Evolutionary conservation across 2,797 vertebrate species (phyloP), one percentile per base, ranked within the genome.

Genomic region (Ptychobarbus kaznakovi): DNA sequence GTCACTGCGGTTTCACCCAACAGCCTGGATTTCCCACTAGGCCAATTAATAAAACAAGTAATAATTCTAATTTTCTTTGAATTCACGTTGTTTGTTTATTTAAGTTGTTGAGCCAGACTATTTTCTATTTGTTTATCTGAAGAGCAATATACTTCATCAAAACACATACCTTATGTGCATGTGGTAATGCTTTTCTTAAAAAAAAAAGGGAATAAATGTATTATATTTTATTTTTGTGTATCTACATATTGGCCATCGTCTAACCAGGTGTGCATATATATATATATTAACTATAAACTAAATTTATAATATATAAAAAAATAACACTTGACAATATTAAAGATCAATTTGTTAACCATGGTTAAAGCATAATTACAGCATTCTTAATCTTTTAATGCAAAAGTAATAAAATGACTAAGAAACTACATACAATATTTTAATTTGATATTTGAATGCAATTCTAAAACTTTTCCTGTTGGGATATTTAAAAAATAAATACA

Each of bases 11-110:
- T 53, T 84, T 7, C 25, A 56, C 18, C 32, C 1, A 68, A 61
- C 53, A 58, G 65, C 79, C 66, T 70, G 66, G 38, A 73, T 70
- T 76, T 69, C 66, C 58, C 74, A 79, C 61, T 38, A 74, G 76
- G 68, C 75, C 80, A 85, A 86, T 82, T 80, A 79, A 79, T 35
- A 28, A 79, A 53, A 63, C 16, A 73, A 70, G 35, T 35, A 69
- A 61, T 65, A 22, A 12, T 68, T 78, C 25, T 1, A 49, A 16
- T 35, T 78, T 70, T 42, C 10, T 49, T 3, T 61, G 20, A 28
- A 63, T 56, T 66, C 40, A 25, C 12, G n/a, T 28, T 15, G 46
- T 82, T 66, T 83, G 35, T 77, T 72, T 72, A 78, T 76, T 44
- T 38, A 4, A 63, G 46, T 66, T 53, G 16, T 25, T 16, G 6